These are phyloP conservation scores for Barnardius zonarius DNA, from an alignment of 2,113 vertebrate genomes.

Conservation along the genomic window DNA sequence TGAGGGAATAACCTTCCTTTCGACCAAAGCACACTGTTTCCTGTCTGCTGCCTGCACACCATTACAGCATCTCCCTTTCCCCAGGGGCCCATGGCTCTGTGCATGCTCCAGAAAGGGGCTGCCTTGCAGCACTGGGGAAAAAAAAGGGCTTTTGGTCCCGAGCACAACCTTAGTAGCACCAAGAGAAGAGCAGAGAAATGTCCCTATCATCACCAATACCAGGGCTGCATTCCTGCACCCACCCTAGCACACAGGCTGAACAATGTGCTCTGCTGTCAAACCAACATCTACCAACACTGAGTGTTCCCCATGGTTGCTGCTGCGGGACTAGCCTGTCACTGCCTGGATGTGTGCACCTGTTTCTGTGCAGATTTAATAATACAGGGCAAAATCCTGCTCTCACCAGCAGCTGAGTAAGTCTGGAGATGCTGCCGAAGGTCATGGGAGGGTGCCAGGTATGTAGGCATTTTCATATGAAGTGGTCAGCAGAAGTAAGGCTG, in stretches of 20 bases:
- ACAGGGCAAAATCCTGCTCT: not conserved
- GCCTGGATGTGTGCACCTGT: accelerated
- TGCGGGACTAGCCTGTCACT: accelerated
- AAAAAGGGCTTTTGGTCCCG: accelerated
- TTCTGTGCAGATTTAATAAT: not conserved
- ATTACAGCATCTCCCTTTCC: not conserved
- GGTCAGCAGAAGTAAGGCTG: not conserved
- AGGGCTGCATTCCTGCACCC: not conserved
- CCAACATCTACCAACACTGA: not conserved
- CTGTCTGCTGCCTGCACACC: not conserved
- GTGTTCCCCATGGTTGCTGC: no score
- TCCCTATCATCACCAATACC: accelerated
- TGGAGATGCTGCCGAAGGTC: not conserved
- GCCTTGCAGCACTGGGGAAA: not conserved
- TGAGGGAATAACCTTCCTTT: not conserved
- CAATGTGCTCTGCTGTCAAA: not conserved
- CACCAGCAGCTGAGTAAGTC: not conserved
- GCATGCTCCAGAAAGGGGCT: not conserved
- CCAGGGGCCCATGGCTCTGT: not conserved
- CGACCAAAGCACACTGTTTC: not conserved
- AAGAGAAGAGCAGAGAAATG: not conserved
- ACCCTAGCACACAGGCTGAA: not conserved
- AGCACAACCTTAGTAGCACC: not conserved
- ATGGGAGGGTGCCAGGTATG: not conserved
- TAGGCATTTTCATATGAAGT: not conserved